A percentile compares a stretch with the other conserved stretches of the same genome.
phyloP scores from a whole-genome alignment of 2,797 vertebrate species.

The Oreochromis mossambicus region DNA sequence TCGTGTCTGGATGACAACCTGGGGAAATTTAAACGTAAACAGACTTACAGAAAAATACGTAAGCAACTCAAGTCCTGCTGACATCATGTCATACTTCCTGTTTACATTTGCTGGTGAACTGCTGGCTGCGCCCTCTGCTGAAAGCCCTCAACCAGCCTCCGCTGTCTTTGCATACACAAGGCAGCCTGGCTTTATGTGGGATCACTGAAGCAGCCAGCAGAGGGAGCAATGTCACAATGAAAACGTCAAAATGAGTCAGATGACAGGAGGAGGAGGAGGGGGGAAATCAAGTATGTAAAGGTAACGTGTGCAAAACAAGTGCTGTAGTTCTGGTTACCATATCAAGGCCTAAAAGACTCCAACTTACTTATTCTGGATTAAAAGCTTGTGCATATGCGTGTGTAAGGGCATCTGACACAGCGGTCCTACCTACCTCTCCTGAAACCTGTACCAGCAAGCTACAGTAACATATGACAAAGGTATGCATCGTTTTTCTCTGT shows the following conservation, averaged over 20 bases:
- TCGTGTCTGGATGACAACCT: neutral
- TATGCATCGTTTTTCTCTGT: slow-evolving; percentile 43
- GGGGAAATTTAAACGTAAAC: neutral
- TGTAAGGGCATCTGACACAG: slow-evolving; percentile 16
- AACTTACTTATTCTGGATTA: slow-evolving; percentile 38
- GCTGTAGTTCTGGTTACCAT: slow-evolving; percentile 54
- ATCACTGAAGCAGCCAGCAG: slow-evolving; percentile 51
- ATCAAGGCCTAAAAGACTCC: slow-evolving; percentile 48
- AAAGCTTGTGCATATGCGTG: slow-evolving; percentile 11
- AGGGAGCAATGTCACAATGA: slow-evolving; percentile 65
- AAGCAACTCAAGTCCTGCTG: neutral
- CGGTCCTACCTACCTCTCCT: slow-evolving; percentile 6
- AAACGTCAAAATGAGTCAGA: slow-evolving; percentile 53
- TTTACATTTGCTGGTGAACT: slow-evolving; percentile 30
- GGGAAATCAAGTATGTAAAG: slow-evolving; percentile 57
- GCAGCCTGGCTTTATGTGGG: neutral
- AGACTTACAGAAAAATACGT: neutral
- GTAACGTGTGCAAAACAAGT: slow-evolving; percentile 73
- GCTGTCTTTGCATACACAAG: neutral
- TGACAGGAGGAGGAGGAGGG: slow-evolving; percentile 47
- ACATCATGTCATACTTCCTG: slow-evolving; percentile 47
- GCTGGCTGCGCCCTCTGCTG: slow-evolving; percentile 45
- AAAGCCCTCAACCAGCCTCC: neutral
- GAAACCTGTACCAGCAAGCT: slow-evolving; percentile 44
- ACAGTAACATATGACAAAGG: slow-evolving; percentile 48